Conservation (phyloP, 2,113 vertebrate genomes). For the Rhizomys pruinosus region DNA sequence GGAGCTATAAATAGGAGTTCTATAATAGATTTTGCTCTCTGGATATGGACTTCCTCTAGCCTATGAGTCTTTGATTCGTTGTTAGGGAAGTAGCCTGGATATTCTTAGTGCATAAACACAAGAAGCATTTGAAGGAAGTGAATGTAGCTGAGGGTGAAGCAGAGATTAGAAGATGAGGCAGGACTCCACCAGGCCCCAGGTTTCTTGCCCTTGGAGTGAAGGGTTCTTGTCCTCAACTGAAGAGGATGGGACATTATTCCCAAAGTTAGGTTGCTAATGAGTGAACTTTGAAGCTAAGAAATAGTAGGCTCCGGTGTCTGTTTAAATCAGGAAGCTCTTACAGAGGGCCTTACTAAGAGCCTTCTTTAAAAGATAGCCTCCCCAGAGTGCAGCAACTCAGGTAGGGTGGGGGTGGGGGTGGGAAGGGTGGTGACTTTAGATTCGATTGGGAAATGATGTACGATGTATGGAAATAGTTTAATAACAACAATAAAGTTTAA, state of each 20-base stretch:
- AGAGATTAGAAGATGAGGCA: background rate
- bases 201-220: background rate
- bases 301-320: background rate
- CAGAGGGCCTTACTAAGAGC: accelerated
- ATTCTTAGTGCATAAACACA: background rate
- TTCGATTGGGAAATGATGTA: too few relatives aligned
- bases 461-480: too few relatives aligned
- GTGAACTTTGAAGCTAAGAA: background rate
- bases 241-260: background rate
- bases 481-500: too few relatives aligned
- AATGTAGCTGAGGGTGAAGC: background rate
- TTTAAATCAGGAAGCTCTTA: background rate
- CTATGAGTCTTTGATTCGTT: background rate
- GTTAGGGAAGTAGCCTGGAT: background rate
- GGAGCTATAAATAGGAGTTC: background rate
- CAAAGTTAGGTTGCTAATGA: background rate
- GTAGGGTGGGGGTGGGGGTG: too few relatives aligned
- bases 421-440: too few relatives aligned
- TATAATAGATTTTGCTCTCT: background rate
- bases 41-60: background rate
- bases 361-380: background rate
- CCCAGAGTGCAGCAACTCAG: too few relatives aligned
- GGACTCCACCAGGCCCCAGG: background rate
- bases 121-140: background rate
- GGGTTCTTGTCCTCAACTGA: background rate